Evolutionary conservation across 1,140 invertebrate species (phyloP).

Genomic region (Cylas formicarius): DNA sequence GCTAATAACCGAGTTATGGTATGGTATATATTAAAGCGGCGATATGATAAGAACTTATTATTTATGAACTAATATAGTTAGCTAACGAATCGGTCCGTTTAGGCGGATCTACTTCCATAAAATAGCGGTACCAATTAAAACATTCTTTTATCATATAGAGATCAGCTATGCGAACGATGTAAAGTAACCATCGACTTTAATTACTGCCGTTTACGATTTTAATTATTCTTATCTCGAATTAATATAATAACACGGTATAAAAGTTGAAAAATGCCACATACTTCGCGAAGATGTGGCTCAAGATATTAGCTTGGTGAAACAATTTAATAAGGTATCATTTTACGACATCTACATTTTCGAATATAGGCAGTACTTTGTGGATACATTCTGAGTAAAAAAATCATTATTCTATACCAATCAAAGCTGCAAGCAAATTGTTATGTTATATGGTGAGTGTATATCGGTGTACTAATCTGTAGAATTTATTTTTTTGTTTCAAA

Average conservation of each 20-base stretch:
- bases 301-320: too few species aligned
- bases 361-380: too few species aligned
- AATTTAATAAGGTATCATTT: too few species aligned
- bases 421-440: not conserved
- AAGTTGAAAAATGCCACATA: conserved; percentile 19
- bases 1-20: conserved; percentile 18
- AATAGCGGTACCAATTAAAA: conserved; percentile 26
- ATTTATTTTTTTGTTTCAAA: too few species aligned
- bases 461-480: too few species aligned
- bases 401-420: too few species aligned
- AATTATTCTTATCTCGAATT: conserved; percentile 24
- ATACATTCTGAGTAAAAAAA: too few species aligned
- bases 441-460: not conserved
- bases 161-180: conserved; percentile 19
- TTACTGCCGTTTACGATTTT: conserved; percentile 26
- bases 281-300: too few species aligned
- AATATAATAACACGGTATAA: conserved; percentile 18
- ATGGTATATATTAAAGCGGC: conserved; percentile 10
- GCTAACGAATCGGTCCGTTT: conserved; percentile 22
- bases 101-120: conserved; percentile 20
- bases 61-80: conserved; percentile 21
- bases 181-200: conserved; percentile 20
- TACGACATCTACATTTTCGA: too few species aligned
- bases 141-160: conserved; percentile 23
- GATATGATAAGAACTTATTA: conserved; percentile 16